These are phyloP conservation scores for Rallus limicola DNA, from an alignment of 2,113 vertebrate genomes.

Conservation along the genomic window DNA sequence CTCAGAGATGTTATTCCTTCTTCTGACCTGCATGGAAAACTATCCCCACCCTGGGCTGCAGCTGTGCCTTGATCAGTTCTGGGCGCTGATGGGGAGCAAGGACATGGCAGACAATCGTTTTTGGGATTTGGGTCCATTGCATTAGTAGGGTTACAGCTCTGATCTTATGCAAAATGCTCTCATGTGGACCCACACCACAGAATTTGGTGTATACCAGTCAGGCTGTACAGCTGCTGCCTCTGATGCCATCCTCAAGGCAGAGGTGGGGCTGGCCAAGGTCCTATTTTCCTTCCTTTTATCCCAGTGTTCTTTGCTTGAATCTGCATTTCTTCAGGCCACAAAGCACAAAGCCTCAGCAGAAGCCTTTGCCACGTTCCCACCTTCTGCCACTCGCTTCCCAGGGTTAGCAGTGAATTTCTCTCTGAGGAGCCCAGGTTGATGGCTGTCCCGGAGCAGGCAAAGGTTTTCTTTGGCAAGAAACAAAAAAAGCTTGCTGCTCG, in stretches of 20 bases:
- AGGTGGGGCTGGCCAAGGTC: not conserved
- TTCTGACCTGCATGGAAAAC: not conserved
- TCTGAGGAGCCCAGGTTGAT: not conserved
- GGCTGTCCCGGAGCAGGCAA: slow-evolving; percentile 5
- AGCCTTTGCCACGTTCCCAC: not conserved
- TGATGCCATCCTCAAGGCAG: not conserved
- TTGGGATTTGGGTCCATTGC: fast-evolving
- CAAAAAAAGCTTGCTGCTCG: not conserved
- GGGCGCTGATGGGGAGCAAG: not conserved
- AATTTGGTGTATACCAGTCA: not conserved
- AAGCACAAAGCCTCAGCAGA: slow-evolving; percentile 12
- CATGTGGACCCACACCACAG: fast-evolving
- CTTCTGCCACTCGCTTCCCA: not conserved
- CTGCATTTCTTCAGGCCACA: not conserved
- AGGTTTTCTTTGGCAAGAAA: slow-evolving; percentile 47
- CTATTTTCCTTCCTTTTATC: not conserved
- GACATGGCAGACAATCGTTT: not conserved
- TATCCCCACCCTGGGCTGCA: not conserved
- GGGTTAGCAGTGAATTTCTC: not conserved
- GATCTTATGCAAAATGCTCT: not conserved
- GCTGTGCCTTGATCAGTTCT: fast-evolving
- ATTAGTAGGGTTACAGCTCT: fast-evolving
- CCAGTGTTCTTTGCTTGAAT: not conserved
- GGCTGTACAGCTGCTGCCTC: not conserved
- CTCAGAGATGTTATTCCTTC: not conserved